Evolutionary conservation across 2,113 vertebrate species (phyloP).

Genomic region (Rhabdomys dilectus): DNA sequence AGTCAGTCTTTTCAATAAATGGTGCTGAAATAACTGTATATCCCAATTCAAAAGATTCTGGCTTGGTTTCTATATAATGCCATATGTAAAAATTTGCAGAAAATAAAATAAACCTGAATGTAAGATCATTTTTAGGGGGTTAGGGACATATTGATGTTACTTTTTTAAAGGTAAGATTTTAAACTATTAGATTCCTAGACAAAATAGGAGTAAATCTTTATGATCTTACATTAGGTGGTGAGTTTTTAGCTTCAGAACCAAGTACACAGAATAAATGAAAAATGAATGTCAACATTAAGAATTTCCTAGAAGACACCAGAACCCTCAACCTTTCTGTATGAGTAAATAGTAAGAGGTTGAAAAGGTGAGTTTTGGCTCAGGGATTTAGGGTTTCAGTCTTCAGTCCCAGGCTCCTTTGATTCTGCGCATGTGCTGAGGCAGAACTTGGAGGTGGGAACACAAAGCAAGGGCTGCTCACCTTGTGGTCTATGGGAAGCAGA

Average conservation of each 20-base stretch:
- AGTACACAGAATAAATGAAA: conserved; percentile 27
- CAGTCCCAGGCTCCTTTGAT: background rate
- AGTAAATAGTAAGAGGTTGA: background rate
- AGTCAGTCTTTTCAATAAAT: background rate
- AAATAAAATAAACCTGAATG: conserved; percentile 5
- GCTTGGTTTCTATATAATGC: background rate
- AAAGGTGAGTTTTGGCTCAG: background rate
- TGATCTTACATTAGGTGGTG: background rate
- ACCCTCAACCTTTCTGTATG: too few species aligned
- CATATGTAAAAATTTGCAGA: background rate
- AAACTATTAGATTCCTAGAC: background rate
- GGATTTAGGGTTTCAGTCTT: background rate
- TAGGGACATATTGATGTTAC: too few species aligned
- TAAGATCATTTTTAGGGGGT: background rate
- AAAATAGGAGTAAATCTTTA: background rate
- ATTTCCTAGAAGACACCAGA: too few species aligned
- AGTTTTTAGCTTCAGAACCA: conserved; percentile 4
- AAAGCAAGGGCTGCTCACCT: too few species aligned
- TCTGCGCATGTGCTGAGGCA: background rate
- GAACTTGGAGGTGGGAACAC: background rate
- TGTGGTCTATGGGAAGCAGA: background rate
- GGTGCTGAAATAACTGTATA: background rate
- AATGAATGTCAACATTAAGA: background rate
- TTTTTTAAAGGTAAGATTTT: background rate
- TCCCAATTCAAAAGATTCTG: background rate